Evolutionary conservation across 2,797 vertebrate species (phyloP), one percentile per base, ranked within the genome.

Genomic region (Perodicticus potto): DNA sequence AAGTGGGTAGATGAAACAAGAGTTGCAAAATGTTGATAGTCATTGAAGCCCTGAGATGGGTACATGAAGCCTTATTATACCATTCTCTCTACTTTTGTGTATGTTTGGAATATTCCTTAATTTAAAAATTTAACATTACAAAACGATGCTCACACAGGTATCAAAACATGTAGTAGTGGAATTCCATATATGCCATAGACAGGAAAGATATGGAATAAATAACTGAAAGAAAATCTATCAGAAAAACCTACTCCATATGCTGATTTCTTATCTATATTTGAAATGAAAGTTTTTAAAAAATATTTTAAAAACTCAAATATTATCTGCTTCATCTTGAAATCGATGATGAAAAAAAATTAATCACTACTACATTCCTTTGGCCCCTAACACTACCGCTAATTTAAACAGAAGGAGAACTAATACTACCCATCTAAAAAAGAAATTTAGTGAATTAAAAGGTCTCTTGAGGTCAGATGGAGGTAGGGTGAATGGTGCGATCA

Each of bases 231-330:
- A 53, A 65, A 93, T 53, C 57, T 88, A n/a, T 74, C 74, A 86
- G 53, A 74, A 86, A 95, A 37, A 1, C 23, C 27, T 86, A 45
- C 5, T 37, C 17, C 7, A 8, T 37, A 34, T 37, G 32, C 16
- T 96, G 87, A 92, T 92, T 87, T 93, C 67, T 87, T 77, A 89
- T 80, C 37, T 91, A 23, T 87, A 49, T 92, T 78, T 89, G 40
- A 96, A 95, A 91, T 93, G 45, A 45, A 45, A 45, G 45, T 14
- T 53, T 49, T 16, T 53, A 16, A 53, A 53, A 53, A 53, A 23
- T 90, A 23, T 92, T 78, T 86, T 27, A 95, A 96, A 91, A 92
- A 80, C 23, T 82, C 57, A 92, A 69, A 20, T 89, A 84, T 65
- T 94, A 94, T 91, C 65, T 37, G n/a, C 77, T 91, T 86, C 25